Evolutionary conservation across 2,888 invertebrate species (phyloP).

Genomic region (Elmis aenea): DNA sequence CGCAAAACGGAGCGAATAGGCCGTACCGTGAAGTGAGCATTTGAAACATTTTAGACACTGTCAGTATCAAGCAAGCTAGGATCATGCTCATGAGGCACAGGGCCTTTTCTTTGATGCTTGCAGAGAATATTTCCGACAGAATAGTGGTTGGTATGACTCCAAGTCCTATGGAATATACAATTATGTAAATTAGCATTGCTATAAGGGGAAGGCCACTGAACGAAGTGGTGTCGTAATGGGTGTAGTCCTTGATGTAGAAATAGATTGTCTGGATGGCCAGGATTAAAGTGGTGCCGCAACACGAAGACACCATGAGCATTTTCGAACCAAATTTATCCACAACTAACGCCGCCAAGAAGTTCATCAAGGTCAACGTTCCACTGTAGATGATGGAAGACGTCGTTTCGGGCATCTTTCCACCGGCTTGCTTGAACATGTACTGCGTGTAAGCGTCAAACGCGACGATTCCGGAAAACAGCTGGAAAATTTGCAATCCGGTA

Average conservation of each 20-base stretch:
- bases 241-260: slow-evolving; percentile 27
- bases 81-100: slow-evolving; percentile 29
- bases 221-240: slow-evolving; percentile 17
- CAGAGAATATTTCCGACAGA: slow-evolving; percentile 35
- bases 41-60: slow-evolving; percentile 35
- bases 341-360: slow-evolving; percentile 22
- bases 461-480: slow-evolving; percentile 33
- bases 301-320: slow-evolving; percentile 30
- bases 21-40: slow-evolving; percentile 32
- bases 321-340: slow-evolving; percentile 34
- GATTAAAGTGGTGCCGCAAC: slow-evolving; percentile 25
- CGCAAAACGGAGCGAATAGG: slow-evolving; percentile 34
- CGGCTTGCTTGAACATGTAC: slow-evolving; percentile 37
- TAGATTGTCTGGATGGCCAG: slow-evolving; percentile 29
- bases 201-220: slow-evolving; percentile 34
- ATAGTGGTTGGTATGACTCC: slow-evolving; percentile 35
- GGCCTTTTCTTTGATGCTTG: slow-evolving; percentile 37
- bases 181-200: slow-evolving; percentile 32
- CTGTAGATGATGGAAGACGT: slow-evolving; percentile 33
- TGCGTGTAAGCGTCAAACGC: slow-evolving; percentile 34
- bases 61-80: slow-evolving; percentile 26
- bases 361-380: slow-evolving; percentile 15
- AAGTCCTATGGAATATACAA: slow-evolving; percentile 23
- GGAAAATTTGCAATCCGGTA: slow-evolving; percentile 27
- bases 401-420: slow-evolving; percentile 32